Percentiles rank a stretch among this genome's conserved stretches.
These are phyloP conservation scores for Pherbina coryleti DNA, from an alignment of 2,888 invertebrate genomes.

Conservation along the genomic window DNA sequence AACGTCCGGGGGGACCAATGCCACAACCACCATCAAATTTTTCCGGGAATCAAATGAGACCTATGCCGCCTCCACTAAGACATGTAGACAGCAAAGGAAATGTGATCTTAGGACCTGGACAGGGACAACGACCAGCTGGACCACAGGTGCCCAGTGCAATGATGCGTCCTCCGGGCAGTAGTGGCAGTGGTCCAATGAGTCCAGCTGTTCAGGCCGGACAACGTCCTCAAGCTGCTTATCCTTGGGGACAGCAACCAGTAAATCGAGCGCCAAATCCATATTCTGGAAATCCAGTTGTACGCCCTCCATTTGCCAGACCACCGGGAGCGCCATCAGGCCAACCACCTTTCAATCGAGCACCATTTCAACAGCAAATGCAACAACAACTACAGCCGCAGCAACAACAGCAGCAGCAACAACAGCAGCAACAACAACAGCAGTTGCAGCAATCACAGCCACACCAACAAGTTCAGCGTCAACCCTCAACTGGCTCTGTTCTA, in stretches of 20 bases:
- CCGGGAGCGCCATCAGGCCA: conserved; percentile 50
- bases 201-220: conserved; percentile 63
- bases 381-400: conserved; percentile 53
- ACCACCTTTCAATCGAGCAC: conserved; percentile 52
- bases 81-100: conserved; percentile 71
- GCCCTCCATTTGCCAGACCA: conserved; percentile 52
- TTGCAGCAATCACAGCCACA: conserved; percentile 48
- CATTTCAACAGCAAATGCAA: conserved; percentile 48
- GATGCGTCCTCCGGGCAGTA: conserved; percentile 53
- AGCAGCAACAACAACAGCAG: conserved; percentile 55
- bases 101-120: conserved; percentile 59
- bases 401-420: conserved; percentile 49
- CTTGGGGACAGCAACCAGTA: conserved; percentile 56
- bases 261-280: conserved; percentile 56
- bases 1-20: conserved; percentile 57
- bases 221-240: conserved; percentile 61
- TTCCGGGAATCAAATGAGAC: conserved; percentile 51
- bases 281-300: conserved; percentile 52
- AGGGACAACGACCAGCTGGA: conserved; percentile 55
- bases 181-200: conserved; percentile 57
- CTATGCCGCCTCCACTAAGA: conserved; percentile 65
- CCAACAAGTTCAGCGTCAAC: conserved; percentile 51
- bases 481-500: conserved; percentile 51
- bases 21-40: conserved; percentile 54
- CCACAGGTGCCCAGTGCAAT: conserved; percentile 58